Evolutionary conservation across 2,888 invertebrate species (phyloP).

Genomic region (Clanis bilineata): DNA sequence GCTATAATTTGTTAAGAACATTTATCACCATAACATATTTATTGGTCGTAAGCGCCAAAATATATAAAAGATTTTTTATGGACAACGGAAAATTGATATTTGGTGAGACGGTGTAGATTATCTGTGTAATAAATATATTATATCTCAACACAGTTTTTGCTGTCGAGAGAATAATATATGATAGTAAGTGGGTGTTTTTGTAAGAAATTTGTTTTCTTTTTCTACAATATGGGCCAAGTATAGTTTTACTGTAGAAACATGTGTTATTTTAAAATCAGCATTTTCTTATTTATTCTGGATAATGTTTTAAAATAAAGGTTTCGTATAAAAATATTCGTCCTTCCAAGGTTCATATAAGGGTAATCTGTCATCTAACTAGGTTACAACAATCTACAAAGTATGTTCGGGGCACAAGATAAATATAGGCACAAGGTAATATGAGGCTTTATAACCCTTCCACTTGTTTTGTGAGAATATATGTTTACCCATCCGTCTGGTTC

Average conservation of each 20-base stretch:
- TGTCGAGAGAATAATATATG: too few species aligned
- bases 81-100: too few species aligned
- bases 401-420: neutral
- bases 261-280: neutral
- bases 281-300: neutral
- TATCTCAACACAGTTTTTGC: too few species aligned
- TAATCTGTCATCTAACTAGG: neutral
- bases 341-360: neutral
- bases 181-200: too few species aligned
- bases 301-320: neutral
- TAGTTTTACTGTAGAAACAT: too few species aligned
- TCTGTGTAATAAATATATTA: too few species aligned
- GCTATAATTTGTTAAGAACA: constrained; percentile 18
- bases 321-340: neutral
- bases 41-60: neutral
- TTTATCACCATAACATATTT: constrained; percentile 10
- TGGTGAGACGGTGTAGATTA: too few species aligned
- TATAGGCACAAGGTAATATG: neutral
- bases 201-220: too few species aligned
- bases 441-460: neutral
- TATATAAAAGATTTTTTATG: neutral
- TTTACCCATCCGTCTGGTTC: too few species aligned
- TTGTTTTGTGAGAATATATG: neutral
- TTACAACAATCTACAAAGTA: neutral
- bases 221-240: too few species aligned